Evolutionary conservation across 2,113 vertebrate genomes (phyloP).

Genomic region (Gobius niger): DNA sequence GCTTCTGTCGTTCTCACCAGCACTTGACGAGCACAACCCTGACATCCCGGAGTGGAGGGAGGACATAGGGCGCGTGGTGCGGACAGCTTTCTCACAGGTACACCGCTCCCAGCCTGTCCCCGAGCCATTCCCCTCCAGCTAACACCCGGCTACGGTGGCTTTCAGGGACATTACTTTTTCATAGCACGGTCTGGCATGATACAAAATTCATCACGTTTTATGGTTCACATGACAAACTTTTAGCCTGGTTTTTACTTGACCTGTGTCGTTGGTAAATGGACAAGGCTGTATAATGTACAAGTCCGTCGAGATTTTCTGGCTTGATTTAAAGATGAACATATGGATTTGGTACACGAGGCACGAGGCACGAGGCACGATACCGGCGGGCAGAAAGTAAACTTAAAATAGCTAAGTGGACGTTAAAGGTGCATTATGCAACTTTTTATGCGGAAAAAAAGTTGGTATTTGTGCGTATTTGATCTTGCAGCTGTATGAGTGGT

Average conservation of each 20-base stretch:
- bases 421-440: no score
- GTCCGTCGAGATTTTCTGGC: not conserved
- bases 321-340: slow-evolving; percentile 1
- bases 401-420: no score
- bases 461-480: no score
- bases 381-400: not conserved
- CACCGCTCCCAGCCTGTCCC: slow-evolving; percentile 45
- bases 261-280: slow-evolving; percentile 22
- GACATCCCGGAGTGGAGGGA: slow-evolving; percentile 95
- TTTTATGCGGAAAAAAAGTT: no score
- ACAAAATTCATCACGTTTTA: slow-evolving; percentile 26
- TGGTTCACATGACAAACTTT: slow-evolving; percentile 12
- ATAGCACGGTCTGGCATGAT: slow-evolving; percentile 34
- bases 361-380: no score
- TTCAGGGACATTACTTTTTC: slow-evolving; percentile 60
- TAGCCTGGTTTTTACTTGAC: slow-evolving; percentile 23
- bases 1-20: slow-evolving; percentile 91
- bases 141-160: slow-evolving; percentile 29
- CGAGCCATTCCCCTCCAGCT: not conserved
- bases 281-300: not conserved
- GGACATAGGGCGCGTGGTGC: slow-evolving; percentile 90
- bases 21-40: slow-evolving; percentile 94
- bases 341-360: no score
- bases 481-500: no score
- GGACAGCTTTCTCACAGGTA: slow-evolving; percentile 87